These are phyloP conservation scores for Himalopsyche japonica DNA, from an alignment of 2,888 invertebrate genomes.

Conservation along the genomic window DNA sequence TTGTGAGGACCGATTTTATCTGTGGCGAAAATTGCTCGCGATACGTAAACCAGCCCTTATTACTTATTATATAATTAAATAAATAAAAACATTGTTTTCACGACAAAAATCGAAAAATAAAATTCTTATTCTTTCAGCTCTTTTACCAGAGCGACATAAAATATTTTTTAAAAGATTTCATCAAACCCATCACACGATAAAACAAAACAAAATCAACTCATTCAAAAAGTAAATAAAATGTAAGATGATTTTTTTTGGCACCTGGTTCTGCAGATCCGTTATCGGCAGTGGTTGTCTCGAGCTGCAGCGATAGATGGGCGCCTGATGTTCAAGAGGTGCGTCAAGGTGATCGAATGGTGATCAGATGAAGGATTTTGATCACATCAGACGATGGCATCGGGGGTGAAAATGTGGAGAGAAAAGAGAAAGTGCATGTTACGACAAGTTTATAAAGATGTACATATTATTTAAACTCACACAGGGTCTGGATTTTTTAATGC, in stretches of 20 bases:
- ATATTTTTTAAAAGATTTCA: not conserved
- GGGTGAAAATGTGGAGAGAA: not conserved
- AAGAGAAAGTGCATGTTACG: not conserved
- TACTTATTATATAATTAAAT: too few relatives aligned
- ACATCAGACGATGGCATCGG: not conserved
- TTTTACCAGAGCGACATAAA: too few relatives aligned
- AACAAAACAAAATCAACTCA: not conserved
- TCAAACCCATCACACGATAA: not conserved
- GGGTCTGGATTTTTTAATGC: too few relatives aligned
- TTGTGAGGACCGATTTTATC: too few relatives aligned
- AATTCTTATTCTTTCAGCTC: too few relatives aligned
- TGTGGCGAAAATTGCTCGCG: too few relatives aligned
- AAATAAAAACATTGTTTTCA: too few relatives aligned
- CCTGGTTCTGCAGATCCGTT: constrained; percentile 15
- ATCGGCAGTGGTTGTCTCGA: not conserved
- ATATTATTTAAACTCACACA: not conserved
- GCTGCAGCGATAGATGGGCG: constrained; percentile 7
- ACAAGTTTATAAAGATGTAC: not conserved
- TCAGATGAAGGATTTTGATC: not conserved
- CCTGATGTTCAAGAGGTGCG: not conserved
- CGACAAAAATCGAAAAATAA: too few relatives aligned
- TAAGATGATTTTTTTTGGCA: not conserved
- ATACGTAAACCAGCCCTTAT: too few relatives aligned
- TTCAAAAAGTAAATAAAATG: not conserved
- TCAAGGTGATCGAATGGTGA: not conserved